Base-by-base conservation (phyloP, 2,797 vertebrate genomes). In the Pelochelys cantorii region DNA sequence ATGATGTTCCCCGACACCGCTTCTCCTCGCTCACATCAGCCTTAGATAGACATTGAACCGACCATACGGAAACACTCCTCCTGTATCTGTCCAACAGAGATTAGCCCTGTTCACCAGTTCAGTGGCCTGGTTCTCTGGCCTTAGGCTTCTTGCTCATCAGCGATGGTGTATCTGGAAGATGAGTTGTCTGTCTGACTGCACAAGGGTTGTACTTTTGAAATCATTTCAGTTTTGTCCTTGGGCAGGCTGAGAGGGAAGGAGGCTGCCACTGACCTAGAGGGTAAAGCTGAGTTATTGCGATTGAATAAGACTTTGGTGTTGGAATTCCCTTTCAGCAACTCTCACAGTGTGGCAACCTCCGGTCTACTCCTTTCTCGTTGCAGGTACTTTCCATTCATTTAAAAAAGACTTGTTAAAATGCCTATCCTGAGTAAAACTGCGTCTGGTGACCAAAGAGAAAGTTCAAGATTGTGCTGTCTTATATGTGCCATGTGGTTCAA, bases 351-450 rank as follows among this genome's bases (percentile, higher is more conserved):
- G 79, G 79, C 34, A 86, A 56, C n/a, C 88, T 79, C 91, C 83
- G 94, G 13, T 92, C 93, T 55, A 48, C 80, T 68, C 31, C 93
- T 83, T 93, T 79, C 94, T 94, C 95, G 86, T 94, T 91, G 93
- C 93, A 96, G 88, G 92, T 77, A 77, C 89, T 93, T 95, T 94
- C 77, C 95, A 81, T 4, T 74, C 37, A 25, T 42, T 37, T 42
- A 12, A 53, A 27, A 88, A 89, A 86, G 37, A 94, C 89, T 95
- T 96, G 96, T 95, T 94, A 79, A 86, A 96, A 93, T n/a, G 31
- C 78, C n/a, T 91, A 20, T 91, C 85, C 88, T 89, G 42, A 93
- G 57, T 94, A 96, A 96, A 96, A 96, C 95, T 95, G 95, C 79
- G 83, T 22, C 86, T 42, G 92, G 95, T 96, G 29, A 62, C 60